A percentile compares a stretch with the other conserved stretches of the same genome.
phyloP scores from a whole-genome alignment of 2,888 invertebrate species.

The Allygus modestus region DNA sequence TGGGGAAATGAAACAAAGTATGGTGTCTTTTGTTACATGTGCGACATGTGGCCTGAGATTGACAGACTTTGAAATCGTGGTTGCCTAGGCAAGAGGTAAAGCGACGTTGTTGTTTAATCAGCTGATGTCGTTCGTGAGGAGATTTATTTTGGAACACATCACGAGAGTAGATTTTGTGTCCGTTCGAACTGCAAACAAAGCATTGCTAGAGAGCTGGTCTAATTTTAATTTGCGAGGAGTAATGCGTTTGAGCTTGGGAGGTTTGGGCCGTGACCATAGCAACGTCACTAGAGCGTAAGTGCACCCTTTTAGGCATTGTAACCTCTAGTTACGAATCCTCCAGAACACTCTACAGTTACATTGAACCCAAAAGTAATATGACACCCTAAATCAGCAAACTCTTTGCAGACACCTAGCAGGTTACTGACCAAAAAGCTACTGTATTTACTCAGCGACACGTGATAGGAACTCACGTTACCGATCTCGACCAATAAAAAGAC shows the following conservation, averaged over 20 bases:
- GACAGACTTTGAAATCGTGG: not conserved
- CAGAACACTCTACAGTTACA: too few species aligned
- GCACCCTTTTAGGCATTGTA: not conserved
- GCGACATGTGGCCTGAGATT: not conserved
- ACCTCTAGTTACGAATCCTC: too few species aligned
- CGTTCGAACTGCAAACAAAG: not conserved
- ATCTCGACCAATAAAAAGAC: too few species aligned
- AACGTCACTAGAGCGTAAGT: constrained; percentile 7
- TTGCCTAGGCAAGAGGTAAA: constrained; percentile 9
- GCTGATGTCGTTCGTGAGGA: not conserved
- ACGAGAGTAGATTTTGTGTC: constrained; percentile 10
- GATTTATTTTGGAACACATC: constrained; percentile 3
- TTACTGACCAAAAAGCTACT: too few species aligned
- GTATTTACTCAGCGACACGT: too few species aligned
- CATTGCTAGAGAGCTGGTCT: not conserved
- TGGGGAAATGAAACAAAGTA: constrained; percentile 17
- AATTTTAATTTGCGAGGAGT: not conserved
- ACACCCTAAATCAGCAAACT: too few species aligned
- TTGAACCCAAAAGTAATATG: too few species aligned
- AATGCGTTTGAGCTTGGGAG: not conserved
- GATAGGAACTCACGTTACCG: too few species aligned
- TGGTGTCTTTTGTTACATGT: constrained; percentile 28
- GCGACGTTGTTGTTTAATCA: not conserved
- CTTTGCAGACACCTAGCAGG: too few species aligned
- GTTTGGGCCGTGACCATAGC: not conserved